These are phyloP conservation scores for Aphodius granarius DNA, from an alignment of 2,888 invertebrate genomes.

Conservation along the genomic window DNA sequence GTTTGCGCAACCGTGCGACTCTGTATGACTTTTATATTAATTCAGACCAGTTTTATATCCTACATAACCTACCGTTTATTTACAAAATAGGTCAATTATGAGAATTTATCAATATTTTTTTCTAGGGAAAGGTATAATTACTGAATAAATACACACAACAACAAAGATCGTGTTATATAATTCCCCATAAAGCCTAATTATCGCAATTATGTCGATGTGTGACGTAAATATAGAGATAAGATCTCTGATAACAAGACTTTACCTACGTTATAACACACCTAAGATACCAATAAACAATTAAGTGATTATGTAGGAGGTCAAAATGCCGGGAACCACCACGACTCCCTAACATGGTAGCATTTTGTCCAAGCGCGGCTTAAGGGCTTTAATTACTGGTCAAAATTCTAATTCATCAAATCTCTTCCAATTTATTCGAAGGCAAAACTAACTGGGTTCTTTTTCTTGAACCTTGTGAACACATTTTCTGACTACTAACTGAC, in stretches of 20 bases:
- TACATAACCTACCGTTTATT: neutral
- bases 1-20: neutral
- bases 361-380: too few species aligned
- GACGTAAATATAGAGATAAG: neutral
- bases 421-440: too few species aligned
- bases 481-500: too few species aligned
- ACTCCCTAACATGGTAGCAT: too few species aligned
- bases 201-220: neutral
- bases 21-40: neutral
- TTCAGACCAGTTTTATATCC: neutral
- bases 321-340: too few species aligned
- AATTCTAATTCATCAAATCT: too few species aligned
- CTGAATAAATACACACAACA: neutral
- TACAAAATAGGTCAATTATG: neutral
- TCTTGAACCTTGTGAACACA: too few species aligned
- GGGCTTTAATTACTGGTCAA: too few species aligned
- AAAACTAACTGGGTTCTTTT: too few species aligned
- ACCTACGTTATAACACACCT: neutral
- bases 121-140: neutral
- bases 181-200: neutral
- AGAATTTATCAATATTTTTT: neutral
- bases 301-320: too few species aligned
- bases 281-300: too few species aligned
- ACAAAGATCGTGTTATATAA: too few species aligned
- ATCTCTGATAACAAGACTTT: neutral